Evolutionary conservation across 2,113 vertebrate genomes (phyloP).

Genomic region (Synchiropus splendidus): DNA sequence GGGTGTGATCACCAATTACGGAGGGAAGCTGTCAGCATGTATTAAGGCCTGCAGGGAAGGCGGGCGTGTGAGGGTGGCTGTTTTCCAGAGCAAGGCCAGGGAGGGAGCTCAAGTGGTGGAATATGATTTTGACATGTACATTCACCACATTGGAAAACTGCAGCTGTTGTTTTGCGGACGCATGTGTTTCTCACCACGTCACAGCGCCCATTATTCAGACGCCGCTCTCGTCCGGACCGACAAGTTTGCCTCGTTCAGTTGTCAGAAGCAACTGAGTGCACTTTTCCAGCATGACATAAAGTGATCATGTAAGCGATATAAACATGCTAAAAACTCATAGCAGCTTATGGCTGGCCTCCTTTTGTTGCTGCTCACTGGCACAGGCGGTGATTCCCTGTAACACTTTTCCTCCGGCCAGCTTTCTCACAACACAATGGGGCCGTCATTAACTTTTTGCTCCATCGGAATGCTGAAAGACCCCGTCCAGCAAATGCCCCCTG

Average conservation of each 20-base stretch:
- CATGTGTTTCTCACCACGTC: neutral
- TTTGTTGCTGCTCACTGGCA: conserved; percentile 59
- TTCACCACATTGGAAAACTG: neutral
- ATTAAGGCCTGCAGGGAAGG: conserved; percentile 66
- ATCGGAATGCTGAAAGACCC: conserved; percentile 65
- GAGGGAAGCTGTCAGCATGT: conserved; percentile 70
- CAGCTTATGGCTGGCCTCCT: conserved; percentile 34
- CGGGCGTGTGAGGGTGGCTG: conserved; percentile 54
- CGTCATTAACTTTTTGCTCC: conserved; percentile 74
- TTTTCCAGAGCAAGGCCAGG: conserved; percentile 30
- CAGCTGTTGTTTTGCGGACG: neutral
- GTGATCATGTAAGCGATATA: conserved; percentile 47
- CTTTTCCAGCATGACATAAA: conserved; percentile 20
- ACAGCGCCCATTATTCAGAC: conserved; percentile 10
- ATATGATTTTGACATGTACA: conserved; percentile 1
- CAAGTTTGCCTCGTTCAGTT: neutral
- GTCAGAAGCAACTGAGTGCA: conserved; percentile 5
- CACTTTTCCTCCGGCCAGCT: conserved; percentile 45
- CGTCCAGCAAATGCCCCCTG: conserved; percentile 19
- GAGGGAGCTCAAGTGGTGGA: conserved; percentile 24
- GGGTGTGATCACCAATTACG: conserved; percentile 76
- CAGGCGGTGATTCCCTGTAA: conserved; percentile 50
- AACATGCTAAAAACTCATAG: conserved; percentile 34
- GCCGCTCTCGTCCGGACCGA: neutral
- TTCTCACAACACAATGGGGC: conserved; percentile 52